phyloP scores from a whole-genome alignment of 92 coral and sea anemone species.

The Heteractis magnifica region DNA sequence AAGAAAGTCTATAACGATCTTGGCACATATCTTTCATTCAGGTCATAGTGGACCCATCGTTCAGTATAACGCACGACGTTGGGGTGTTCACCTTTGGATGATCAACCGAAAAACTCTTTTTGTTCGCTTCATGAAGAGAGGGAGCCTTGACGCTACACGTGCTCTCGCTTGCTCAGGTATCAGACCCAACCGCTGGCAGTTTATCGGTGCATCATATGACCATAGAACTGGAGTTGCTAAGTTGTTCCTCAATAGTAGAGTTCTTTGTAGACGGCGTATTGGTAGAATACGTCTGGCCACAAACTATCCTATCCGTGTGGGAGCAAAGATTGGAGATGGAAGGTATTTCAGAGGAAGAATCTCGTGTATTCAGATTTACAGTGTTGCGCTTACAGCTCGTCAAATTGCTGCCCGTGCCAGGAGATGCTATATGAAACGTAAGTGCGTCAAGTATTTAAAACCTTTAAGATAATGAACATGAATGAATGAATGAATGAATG shows the following conservation, averaged over 20 bases:
- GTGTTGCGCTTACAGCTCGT: conserved; percentile 54
- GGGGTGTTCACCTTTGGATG: conserved; percentile 89
- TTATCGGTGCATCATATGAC: conserved; percentile 70
- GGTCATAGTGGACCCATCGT: conserved; percentile 73
- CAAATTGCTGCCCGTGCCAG: conserved; percentile 61
- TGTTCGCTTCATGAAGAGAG: conserved; percentile 59
- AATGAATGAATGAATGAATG: no score
- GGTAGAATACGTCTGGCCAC: conserved; percentile 67
- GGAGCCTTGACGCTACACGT: conserved; percentile 44
- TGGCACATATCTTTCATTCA: conserved; percentile 59
- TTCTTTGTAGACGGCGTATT: conserved; percentile 52
- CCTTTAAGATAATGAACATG: neutral
- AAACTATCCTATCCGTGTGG: conserved; percentile 68
- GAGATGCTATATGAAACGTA: conserved; percentile 65
- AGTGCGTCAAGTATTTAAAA: neutral
- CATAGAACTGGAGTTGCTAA: conserved; percentile 68
- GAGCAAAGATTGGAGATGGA: conserved; percentile 57
- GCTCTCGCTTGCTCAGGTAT: conserved; percentile 38
- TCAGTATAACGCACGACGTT: conserved; percentile 49
- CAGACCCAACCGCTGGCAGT: conserved; percentile 64
- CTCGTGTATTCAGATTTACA: conserved; percentile 77
- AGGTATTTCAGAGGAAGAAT: conserved; percentile 74
- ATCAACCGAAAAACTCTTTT: conserved; percentile 34
- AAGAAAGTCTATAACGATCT: conserved; percentile 62
- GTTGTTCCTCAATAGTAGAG: conserved; percentile 57